Evolutionary conservation across 2,888 invertebrate genomes (phyloP).

Genomic region (Oscheius sp.): DNA sequence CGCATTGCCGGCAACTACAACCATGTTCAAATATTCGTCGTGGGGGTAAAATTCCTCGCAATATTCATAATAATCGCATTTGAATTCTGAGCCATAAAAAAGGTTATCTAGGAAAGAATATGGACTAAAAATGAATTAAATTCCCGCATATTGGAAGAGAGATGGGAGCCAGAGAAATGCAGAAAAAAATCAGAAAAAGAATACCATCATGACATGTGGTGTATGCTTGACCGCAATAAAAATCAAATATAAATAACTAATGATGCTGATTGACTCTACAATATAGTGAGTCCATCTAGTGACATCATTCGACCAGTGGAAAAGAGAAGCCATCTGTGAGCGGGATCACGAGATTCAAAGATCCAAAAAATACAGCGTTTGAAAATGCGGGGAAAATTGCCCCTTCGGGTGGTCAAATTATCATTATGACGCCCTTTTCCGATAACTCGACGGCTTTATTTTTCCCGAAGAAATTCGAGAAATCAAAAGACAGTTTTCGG

Average conservation of each 20-base stretch:
- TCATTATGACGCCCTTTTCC: too few relatives aligned
- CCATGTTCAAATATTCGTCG: neutral
- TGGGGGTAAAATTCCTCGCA: neutral
- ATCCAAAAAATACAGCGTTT: too few relatives aligned
- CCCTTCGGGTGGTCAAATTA: constrained; percentile 1
- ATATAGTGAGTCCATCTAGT: neutral
- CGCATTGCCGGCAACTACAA: too few relatives aligned
- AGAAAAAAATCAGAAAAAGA: neutral
- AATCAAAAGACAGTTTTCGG: too few relatives aligned
- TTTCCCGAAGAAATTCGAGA: too few relatives aligned
- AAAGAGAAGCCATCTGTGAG: neutral
- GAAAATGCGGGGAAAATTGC: constrained; percentile 2
- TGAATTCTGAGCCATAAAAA: neutral
- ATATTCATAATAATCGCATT: neutral
- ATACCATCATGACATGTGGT: neutral
- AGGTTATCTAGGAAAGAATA: neutral
- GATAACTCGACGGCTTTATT: too few relatives aligned
- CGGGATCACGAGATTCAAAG: too few relatives aligned
- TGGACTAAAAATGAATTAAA: neutral
- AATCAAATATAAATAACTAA: neutral
- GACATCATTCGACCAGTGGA: constrained; percentile 1
- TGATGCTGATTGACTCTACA: neutral
- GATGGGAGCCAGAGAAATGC: neutral
- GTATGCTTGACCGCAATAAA: neutral
- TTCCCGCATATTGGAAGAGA: neutral